Base-by-base conservation (phyloP, 1,140 invertebrate species). In the Harlomillsia oculata region DNA sequence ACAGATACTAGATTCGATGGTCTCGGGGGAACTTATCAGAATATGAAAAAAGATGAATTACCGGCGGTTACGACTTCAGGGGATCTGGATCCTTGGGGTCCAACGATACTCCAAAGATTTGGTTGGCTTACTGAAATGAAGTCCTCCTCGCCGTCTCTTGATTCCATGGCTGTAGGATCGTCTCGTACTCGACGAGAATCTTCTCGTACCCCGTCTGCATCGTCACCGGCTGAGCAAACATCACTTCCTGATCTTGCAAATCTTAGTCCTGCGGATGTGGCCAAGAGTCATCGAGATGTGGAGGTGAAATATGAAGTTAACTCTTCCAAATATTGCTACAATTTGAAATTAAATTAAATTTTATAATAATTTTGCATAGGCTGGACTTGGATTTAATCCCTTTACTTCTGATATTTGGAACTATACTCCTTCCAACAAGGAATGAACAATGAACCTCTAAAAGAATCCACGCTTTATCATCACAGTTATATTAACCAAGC, bases 381-480 rank as follows among this genome's bases (percentile, higher is more conserved):
- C 64, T 3, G 64, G 64, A 11, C 58, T 65, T 20, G 64, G 64
- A 29, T 65, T 65, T 26, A 65, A 65, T 37, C 64, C 64, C 2
- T 65, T 65, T 29, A 62, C 53, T 20, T 51, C 57, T 0, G 48
- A 60, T 32, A 65, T 62, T 36, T 65, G 60, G 60, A 62, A 51
- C 11, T 49, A 62, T 56, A 49, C 39, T 50, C 54, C 2, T 40
- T 30, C 2, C 32, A 45, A 11, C 41, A 54, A 37, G 45, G 25
- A 54, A 8, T 2, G 0, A 8, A 32, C 0, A 11, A 32, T 3
- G 14, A 0, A 23, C 1, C 30, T 5, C 16, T 30, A 16, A 4
- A 2, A 48, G 16, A 48, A 28, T 5, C 20, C 16, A 43, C 20
- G n/a, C 16, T 21, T 9, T 2, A 32, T 18, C 1, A 44, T 4